These are phyloP conservation scores for Falco berigora DNA, from an alignment of 2,797 vertebrate species.

Conservation along the genomic window DNA sequence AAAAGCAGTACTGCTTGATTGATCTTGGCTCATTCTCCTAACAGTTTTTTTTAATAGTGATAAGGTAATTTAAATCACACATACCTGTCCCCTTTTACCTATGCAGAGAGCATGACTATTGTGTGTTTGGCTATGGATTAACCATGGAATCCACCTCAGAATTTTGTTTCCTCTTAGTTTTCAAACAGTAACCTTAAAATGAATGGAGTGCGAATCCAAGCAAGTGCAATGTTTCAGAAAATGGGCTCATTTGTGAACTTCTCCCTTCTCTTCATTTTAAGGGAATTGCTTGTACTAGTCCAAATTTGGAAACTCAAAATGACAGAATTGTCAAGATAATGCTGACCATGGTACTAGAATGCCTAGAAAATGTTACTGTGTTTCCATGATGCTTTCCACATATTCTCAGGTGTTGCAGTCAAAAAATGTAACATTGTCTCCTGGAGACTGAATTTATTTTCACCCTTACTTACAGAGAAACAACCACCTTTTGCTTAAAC, in stretches of 20 bases:
- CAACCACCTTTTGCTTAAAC: neutral
- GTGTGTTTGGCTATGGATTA: neutral
- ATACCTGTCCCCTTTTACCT: neutral
- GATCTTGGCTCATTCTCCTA: neutral
- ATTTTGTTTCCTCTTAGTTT: neutral
- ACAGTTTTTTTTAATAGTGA: neutral
- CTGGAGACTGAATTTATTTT: neutral
- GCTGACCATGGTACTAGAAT: neutral
- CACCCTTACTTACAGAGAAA: neutral
- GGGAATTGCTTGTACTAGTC: neutral
- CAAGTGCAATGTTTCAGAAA: neutral
- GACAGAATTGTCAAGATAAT: neutral
- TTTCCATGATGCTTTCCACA: neutral
- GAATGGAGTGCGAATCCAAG: neutral
- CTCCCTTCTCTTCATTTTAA: neutral
- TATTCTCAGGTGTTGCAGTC: neutral
- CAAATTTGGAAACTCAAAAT: neutral
- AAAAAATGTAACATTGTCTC: neutral
- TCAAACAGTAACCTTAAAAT: neutral
- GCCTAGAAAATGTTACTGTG: neutral
- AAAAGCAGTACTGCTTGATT: neutral
- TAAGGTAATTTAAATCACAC: neutral
- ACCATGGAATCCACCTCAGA: neutral
- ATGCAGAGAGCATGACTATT: neutral
- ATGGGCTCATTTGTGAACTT: neutral